A percentile compares a stretch with the other conserved stretches of the same genome.
These are phyloP conservation scores for Triops longicaudatus DNA, from an alignment of 1,140 invertebrate genomes.

Conservation along the genomic window DNA sequence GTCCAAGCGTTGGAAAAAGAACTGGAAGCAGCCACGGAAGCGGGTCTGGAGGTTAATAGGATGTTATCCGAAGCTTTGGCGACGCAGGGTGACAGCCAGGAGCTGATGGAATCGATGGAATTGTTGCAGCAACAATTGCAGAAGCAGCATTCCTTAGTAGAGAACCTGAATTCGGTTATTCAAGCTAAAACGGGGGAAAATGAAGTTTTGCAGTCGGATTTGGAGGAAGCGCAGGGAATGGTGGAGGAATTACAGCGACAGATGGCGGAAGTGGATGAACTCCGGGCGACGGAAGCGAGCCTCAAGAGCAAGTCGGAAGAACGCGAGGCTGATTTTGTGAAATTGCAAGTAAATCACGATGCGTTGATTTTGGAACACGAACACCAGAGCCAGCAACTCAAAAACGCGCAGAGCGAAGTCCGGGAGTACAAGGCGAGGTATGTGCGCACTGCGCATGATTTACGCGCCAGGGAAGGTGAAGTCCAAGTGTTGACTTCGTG, in stretches of 20 bases:
- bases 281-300: constrained; percentile 15
- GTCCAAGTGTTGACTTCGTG: constrained; percentile 17
- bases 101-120: constrained; percentile 39
- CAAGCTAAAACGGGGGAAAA: constrained; percentile 22
- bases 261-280: background rate
- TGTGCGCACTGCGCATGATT: background rate
- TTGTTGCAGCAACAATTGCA: constrained; percentile 39
- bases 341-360: background rate
- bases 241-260: constrained; percentile 10
- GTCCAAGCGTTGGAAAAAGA: constrained; percentile 39
- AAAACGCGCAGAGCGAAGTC: background rate
- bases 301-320: background rate
- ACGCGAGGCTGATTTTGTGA: background rate
- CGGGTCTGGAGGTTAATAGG: constrained; percentile 41
- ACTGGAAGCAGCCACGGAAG: constrained; percentile 40
- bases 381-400: constrained; percentile 15
- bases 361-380: background rate
- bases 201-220: background rate
- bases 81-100: constrained; percentile 39
- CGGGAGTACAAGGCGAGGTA: background rate
- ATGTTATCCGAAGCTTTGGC: constrained; percentile 52
- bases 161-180: constrained; percentile 30
- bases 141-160: constrained; percentile 34
- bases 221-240: constrained; percentile 21
- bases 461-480: constrained; percentile 10